These are phyloP conservation scores for Mormoops blainvillei DNA, from an alignment of 2,113 vertebrate species.

Conservation along the genomic window DNA sequence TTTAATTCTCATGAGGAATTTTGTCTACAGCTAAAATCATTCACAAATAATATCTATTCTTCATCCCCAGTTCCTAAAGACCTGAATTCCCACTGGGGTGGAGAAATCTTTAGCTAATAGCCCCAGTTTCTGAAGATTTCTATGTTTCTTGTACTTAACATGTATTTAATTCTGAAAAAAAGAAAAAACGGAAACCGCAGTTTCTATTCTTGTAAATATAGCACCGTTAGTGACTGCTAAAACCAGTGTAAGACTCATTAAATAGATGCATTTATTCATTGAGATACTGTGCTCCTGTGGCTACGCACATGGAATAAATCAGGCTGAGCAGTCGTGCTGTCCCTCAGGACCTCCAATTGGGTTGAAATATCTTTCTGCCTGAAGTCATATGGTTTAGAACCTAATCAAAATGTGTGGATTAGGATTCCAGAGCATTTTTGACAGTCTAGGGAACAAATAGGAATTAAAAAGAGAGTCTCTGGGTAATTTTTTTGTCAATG, in stretches of 20 bases:
- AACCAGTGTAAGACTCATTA: conserved; percentile 24
- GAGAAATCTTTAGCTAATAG: background rate
- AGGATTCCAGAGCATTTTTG: conserved; percentile 61
- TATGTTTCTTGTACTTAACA: conserved; percentile 11
- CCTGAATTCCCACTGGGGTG: background rate
- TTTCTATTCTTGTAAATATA: conserved; percentile 44
- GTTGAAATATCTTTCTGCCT: conserved; percentile 65
- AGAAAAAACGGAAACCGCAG: background rate
- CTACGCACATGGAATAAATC: conserved; percentile 30
- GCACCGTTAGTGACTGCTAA: background rate
- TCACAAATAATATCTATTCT: background rate
- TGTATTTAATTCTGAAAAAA: background rate
- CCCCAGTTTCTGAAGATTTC: background rate
- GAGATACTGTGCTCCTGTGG: conserved; percentile 28
- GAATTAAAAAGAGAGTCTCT: background rate
- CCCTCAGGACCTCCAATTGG: conserved; percentile 45
- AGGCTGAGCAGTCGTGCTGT: background rate
- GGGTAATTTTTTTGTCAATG: conserved; percentile 31
- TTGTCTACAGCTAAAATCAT: conserved; percentile 5
- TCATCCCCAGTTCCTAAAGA: background rate
- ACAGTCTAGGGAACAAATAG: conserved; percentile 36
- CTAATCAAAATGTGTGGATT: conserved; percentile 65
- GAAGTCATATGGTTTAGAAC: conserved; percentile 55
- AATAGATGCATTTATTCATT: conserved; percentile 49
- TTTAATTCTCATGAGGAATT: background rate